Evolutionary conservation across 2,113 vertebrate species (phyloP).

Genomic region (Microtus ochrogaster): DNA sequence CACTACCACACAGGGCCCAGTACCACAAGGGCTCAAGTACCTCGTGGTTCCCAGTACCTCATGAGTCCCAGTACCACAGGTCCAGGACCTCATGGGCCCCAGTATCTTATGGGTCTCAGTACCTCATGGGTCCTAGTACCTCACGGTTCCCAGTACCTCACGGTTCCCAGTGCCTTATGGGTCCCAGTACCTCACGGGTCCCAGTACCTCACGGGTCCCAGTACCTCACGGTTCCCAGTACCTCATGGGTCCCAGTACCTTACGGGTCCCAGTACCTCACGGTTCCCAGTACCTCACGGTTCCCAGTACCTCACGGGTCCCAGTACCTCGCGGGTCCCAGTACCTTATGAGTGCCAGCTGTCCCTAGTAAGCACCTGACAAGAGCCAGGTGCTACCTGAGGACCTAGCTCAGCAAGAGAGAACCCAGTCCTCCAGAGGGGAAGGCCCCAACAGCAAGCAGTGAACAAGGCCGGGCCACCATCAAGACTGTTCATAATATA

Average conservation of each 20-base stretch:
- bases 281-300: background rate
- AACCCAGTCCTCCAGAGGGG: background rate
- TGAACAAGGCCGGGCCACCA: background rate
- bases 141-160: background rate
- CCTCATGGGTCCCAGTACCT: background rate
- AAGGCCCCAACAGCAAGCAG: background rate
- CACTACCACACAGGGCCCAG: background rate
- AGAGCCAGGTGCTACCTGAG: background rate
- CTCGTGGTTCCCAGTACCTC: background rate
- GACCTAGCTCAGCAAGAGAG: background rate
- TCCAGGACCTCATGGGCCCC: background rate
- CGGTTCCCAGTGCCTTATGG: no score
- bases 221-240: background rate
- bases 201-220: background rate
- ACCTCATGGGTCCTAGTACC: no score
- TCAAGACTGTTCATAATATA: background rate
- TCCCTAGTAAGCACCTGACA: background rate
- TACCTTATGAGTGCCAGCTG: background rate
- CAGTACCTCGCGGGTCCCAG: fast-evolving
- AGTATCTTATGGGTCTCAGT: background rate
- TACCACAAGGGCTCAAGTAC: background rate
- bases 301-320: background rate
- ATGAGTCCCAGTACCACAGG: background rate
- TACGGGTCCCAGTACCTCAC: fast-evolving
- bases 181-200: background rate